Conservation (phyloP, 2,797 vertebrate species). For the Pristis pectinata region DNA sequence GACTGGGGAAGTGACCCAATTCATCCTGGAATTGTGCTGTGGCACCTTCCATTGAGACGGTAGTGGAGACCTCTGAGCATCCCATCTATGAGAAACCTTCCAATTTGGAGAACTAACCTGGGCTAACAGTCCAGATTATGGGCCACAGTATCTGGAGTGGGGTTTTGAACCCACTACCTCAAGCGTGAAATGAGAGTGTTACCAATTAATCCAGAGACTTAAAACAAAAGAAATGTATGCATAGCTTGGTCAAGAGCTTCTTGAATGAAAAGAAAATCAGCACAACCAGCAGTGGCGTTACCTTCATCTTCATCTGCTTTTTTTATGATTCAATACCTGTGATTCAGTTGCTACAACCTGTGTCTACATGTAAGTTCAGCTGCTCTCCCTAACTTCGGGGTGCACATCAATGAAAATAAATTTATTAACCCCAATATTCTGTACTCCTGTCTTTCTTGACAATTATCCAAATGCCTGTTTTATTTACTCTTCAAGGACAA, state of each 20-base stretch:
- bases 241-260: background rate
- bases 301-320: too few relatives aligned
- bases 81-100: background rate
- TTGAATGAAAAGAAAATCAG: background rate
- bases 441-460: background rate
- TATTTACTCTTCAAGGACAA: background rate
- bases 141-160: background rate
- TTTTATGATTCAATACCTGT: background rate
- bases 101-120: background rate
- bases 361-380: background rate
- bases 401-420: background rate
- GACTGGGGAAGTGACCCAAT: background rate
- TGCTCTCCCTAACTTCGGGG: background rate
- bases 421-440: background rate
- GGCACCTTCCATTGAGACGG: background rate
- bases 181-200: background rate
- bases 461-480: background rate
- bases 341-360: background rate
- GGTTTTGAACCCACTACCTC: background rate
- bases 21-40: background rate
- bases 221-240: too few relatives aligned
- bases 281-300: background rate
- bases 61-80: background rate
- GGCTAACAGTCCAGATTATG: background rate
- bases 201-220: too few relatives aligned